Base-by-base conservation (phyloP, 1,140 invertebrate species). In the Solen grandis region DNA sequence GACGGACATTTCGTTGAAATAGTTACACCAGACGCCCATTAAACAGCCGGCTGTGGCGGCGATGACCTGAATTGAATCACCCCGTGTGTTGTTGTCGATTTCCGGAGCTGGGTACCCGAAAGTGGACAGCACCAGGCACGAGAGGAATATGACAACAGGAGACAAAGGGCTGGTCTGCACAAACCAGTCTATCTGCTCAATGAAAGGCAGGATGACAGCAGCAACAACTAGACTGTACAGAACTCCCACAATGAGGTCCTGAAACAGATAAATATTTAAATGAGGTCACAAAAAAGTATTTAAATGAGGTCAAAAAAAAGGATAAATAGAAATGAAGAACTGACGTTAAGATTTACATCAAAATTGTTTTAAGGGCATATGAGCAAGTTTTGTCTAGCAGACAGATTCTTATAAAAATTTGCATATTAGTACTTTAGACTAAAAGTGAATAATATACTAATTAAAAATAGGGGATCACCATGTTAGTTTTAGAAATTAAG, bases 41-140 rank as follows among this genome's bases (percentile, higher is more conserved):
- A 77, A 63, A 25, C 74, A 77, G 25, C 74, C 74, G 25, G 62
- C 57, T n/a, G 50, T 35, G 1, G 62, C 22, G 46, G 74, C 62
- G n/a, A 77, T 66, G n/a, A 77, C 62, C 62, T 77, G 63, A n/a
- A 77, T 60, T 38, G 41, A 63, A 38, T 77, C 74, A 1, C 38
- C 25, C 22, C 74, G 41, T 13, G 74, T 77, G 33, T 77, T 65
- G 52, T 77, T 77, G n/a, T 63, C 74, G 27, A 77, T 77, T 41
- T 77, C 74, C 0, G 74, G 74, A 14, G 74, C 74, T 16, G 74
- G 74, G 29, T 77, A 77, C 0, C 66, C 35, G 22, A 77, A 14
- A 14, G 74, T 77, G 0, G 74, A 77, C 33, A 77, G 57, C 14
- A 52, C 74, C 5, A 77, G 3, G 25, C 74, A 77, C n/a, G 68